phyloP scores from a whole-genome alignment of 1,140 invertebrate species.

The Cyphomyrmex costatus region DNA sequence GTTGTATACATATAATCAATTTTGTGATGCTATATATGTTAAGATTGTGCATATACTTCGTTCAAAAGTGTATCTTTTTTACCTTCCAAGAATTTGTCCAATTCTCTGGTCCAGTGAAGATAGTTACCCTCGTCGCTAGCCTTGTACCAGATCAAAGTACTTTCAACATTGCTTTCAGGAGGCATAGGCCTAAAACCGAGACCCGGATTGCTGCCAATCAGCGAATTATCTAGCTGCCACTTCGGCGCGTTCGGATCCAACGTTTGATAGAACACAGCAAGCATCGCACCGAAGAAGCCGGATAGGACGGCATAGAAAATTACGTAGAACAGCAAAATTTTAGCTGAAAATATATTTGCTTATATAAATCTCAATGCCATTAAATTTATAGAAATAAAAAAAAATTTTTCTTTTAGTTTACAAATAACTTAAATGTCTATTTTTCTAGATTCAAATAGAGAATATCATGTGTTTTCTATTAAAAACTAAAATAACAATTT shows the following conservation, averaged over 20 bases:
- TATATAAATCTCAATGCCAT: background rate
- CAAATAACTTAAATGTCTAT: background rate
- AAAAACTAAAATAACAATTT: no score
- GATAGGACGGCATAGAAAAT: constrained; percentile 96
- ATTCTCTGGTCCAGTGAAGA: constrained; percentile 92
- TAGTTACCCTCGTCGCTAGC: constrained; percentile 92
- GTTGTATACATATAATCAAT: no score
- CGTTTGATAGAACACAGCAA: constrained; percentile 97
- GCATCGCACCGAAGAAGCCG: constrained; percentile 96
- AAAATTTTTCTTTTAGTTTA: background rate
- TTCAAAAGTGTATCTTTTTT: constrained; percentile 69
- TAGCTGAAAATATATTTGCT: constrained; percentile 89
- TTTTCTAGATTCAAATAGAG: no score
- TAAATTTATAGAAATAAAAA: background rate
- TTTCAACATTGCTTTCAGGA: constrained; percentile 94
- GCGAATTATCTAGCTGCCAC: constrained; percentile 93
- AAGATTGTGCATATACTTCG: background rate
- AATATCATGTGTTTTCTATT: no score
- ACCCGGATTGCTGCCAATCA: constrained; percentile 97
- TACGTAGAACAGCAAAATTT: constrained; percentile 97
- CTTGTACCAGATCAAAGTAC: constrained; percentile 97
- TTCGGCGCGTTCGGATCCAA: constrained; percentile 94
- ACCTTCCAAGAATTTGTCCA: constrained; percentile 92
- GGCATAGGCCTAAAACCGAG: constrained; percentile 98
- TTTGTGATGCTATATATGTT: background rate